Percentiles rank a stretch among this genome's conserved stretches.
Evolutionary conservation across 1,140 invertebrate genomes (phyloP).

Genomic region (Procambarus clarkii): DNA sequence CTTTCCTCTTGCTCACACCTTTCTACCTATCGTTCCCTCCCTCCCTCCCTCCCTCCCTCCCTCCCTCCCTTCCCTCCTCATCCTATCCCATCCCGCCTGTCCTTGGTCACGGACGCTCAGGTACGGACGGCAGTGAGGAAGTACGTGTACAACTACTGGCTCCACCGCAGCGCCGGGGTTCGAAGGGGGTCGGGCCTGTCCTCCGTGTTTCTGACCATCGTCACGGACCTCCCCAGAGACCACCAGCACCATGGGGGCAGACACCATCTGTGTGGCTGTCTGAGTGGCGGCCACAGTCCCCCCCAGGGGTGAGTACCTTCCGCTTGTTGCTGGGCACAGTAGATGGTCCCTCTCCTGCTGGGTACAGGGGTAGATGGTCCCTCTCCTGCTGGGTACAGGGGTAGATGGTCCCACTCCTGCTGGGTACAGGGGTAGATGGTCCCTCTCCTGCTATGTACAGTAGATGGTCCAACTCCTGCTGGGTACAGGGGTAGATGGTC

Average conservation of each 20-base stretch:
- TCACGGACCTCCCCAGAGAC: constrained; percentile 61
- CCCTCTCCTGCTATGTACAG: no score
- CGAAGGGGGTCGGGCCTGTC: constrained; percentile 64
- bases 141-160: constrained; percentile 65
- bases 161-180: constrained; percentile 57
- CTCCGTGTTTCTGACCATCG: constrained; percentile 66
- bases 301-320: constrained; percentile 47
- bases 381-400: no score
- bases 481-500: no score
- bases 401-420: no score
- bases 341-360: no score
- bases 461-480: no score
- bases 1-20: no score
- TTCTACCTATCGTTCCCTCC: no score
- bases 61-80: constrained; percentile 2
- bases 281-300: constrained; percentile 39
- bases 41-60: constrained; percentile 34
- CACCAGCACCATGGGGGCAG: constrained; percentile 25
- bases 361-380: no score
- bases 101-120: background rate
- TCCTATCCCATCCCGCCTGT: background rate
- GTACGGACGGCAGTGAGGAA: constrained; percentile 66
- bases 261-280: constrained; percentile 42
- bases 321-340: background rate
- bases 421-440: no score